Percentiles rank a stretch among this genome's conserved stretches.
Evolutionary conservation across 1,140 invertebrate genomes (phyloP).

Genomic region (Camponotus floridanus): DNA sequence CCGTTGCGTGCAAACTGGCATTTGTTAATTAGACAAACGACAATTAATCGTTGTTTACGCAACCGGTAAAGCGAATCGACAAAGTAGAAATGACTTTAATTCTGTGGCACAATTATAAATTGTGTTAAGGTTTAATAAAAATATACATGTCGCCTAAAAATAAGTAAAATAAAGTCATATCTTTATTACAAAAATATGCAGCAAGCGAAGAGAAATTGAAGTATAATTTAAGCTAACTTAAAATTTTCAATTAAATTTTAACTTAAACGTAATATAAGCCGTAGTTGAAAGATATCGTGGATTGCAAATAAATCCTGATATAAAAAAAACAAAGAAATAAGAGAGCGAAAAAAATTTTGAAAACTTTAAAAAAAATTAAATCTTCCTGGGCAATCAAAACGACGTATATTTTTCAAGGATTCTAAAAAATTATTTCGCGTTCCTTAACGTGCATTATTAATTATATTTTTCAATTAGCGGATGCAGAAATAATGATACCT

Average conservation of each 20-base stretch:
- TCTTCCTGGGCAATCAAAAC: background rate
- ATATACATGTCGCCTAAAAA: background rate
- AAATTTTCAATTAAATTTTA: background rate
- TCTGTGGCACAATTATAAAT: constrained; percentile 29
- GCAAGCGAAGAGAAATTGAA: background rate
- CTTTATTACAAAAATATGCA: constrained; percentile 13
- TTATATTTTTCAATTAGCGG: constrained; percentile 14
- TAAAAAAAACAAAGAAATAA: background rate
- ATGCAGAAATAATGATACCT: background rate
- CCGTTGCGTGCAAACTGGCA: constrained; percentile 13
- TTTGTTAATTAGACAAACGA: constrained; percentile 60
- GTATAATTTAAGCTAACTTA: constrained; percentile 2
- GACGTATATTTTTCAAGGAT: background rate
- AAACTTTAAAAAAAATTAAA: background rate
- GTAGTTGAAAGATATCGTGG: background rate
- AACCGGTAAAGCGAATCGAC: constrained; percentile 25
- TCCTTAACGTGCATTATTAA: constrained; percentile 3
- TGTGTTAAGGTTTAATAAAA: background rate
- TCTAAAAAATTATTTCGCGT: background rate
- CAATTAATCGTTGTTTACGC: constrained; percentile 42
- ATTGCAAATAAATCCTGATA: constrained; percentile 7
- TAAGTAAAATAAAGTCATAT: background rate
- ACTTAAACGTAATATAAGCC: constrained; percentile 15
- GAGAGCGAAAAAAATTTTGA: background rate
- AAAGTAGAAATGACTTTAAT: constrained; percentile 44